A percentile compares a stretch with the other conserved stretches of the same genome.
Conservation (phyloP, 2,113 vertebrate species). For the Gambusia holbrooki region DNA sequence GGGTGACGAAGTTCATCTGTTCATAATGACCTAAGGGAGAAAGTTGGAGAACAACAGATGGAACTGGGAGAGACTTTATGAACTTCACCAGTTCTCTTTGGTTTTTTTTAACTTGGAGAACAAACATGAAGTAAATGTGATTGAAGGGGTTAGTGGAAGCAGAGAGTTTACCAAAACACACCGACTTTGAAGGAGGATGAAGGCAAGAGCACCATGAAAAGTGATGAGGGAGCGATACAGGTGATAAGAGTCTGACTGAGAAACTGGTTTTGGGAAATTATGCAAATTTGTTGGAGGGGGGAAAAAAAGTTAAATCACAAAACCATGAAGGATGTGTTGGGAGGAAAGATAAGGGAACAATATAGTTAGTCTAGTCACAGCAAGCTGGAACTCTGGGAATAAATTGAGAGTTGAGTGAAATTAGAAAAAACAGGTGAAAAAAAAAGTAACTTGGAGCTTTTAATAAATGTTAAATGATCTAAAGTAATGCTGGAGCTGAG, state of each 20-base stretch:
- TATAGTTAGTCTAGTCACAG: no score
- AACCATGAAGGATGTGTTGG: not conserved
- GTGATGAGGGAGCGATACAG: not conserved
- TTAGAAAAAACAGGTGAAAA: no score
- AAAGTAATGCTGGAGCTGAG: no score
- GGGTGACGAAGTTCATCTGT: conserved; percentile 13
- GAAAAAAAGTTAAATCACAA: not conserved
- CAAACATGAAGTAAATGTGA: not conserved
- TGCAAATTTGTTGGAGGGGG: not conserved
- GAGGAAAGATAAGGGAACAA: no score
- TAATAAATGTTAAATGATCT: no score
- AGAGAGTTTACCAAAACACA: not conserved
- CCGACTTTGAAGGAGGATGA: conserved; percentile 26
- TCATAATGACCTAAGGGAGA: conserved; percentile 39
- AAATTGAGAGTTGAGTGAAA: no score
- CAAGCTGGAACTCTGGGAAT: no score
- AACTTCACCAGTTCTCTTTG: conserved; percentile 35
- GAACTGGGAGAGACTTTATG: conserved; percentile 27
- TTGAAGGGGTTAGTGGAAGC: conserved; percentile 11
- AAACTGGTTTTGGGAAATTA: not conserved
- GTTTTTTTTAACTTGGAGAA: conserved; percentile 15
- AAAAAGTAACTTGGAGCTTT: no score
- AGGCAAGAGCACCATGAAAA: conserved; percentile 13
- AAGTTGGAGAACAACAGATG: not conserved
- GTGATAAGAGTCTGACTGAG: not conserved